Evolutionary conservation across 2,797 vertebrate genomes (phyloP), one percentile per base, ranked within the genome.

Genomic region (Anas acuta): DNA sequence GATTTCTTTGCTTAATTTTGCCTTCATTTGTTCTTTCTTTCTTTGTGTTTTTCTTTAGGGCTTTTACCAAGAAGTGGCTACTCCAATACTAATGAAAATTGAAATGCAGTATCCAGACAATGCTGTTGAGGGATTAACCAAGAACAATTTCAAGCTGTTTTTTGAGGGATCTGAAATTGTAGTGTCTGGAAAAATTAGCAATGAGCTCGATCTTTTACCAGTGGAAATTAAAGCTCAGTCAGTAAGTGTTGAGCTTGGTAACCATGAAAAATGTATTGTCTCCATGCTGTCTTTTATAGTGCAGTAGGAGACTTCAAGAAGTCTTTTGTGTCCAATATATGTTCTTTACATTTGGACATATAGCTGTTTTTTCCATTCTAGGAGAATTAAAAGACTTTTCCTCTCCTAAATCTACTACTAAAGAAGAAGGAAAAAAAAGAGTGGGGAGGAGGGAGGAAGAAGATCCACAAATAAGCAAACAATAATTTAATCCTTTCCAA

Each of bases 101-200:
- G 95, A 98, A 89, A 93, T 99, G 71, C 95, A 96, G 56, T 99
- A 99, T 94, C 98, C 98, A 18, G 96, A 96, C 81, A 98, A 98
- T 5, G 30, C 87, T 1, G 84, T 98, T 51, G 97, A 98, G 64
- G 96, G 87, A 3, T 75, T 99, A 93, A 99, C 99, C 3, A 97
- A 95, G 87, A 98, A 96, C 75, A 97, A 96, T 84, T 99, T 99
- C 96, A 97, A 74, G 53, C 96, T 99, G 43, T 92, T 98, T 87
- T 99, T 98, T 95, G 98, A 98, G 16, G 99, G 99, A 92, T 98
- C 99, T 2, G 99, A 99, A 98, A 98, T 99, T 35, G 97, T 99
- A 47, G 99, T 99, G 26, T 98, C 99, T 2, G 99, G 99, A 77
- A 98, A 96, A 77, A 87, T 99, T 45, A 97, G 97, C 87, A 96